Evolutionary conservation across 1,140 invertebrate genomes (phyloP), one percentile per base, ranked within the genome.

Genomic region (Sycobia sp.): DNA sequence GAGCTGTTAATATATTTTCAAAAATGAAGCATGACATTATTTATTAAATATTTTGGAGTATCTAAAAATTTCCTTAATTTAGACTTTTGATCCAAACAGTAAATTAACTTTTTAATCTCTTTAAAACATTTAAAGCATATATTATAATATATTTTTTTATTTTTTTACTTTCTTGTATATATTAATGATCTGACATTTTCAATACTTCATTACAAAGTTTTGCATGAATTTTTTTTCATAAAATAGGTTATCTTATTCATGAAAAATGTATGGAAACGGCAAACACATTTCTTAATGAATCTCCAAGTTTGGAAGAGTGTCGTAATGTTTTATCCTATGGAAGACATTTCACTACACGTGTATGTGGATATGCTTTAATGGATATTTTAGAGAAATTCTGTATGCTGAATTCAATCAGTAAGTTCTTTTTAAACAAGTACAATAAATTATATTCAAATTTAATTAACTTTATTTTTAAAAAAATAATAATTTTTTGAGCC

Each of bases 361-460:
- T 65, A 3, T 27, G 38, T 54, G 55, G 55, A 36, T 53, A 34
- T 38, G 13, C 47, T 11, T 39, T 65, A 47, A 20, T 29, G 8
- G 39, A 59, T 46, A 59, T 65, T 27, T 58, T 65, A 27, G 62
- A 65, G 14, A 53, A 44, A 18, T 58, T 53, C 54, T 65, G 62
- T 46, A 18, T 44, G 13, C 4, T 54, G 3, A 58, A 47, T 18
- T 34, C 47, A 34, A 41, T 65, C 53, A 55, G 62, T 65, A 53
- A 53, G 41, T 16, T 25, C 36, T 20, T 18, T 49, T 39, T 16
- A 7, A 51, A 51, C 22, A 27, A 41, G 27, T 22, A 9, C 23
- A 61, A 32, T 51, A 22, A 2, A 46, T 9, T 36, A 47, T 36
- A 39, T 58, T 47, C 32, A 2, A n/a, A n/a, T n/a, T n/a, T n/a